phyloP scores from a whole-genome alignment of 2,797 vertebrate genomes.

The Trachurus trachurus region DNA sequence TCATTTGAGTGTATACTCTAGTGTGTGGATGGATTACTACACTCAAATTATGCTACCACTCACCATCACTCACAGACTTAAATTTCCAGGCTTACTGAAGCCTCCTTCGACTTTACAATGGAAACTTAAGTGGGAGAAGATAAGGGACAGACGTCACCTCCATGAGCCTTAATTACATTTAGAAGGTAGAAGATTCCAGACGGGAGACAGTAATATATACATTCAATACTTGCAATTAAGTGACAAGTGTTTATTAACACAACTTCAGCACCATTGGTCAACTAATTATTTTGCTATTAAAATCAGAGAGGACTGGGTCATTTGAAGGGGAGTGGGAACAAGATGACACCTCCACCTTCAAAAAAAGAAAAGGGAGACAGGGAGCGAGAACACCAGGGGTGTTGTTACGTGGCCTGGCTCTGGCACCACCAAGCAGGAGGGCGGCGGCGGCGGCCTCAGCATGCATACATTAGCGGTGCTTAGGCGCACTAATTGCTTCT shows the following conservation, averaged over 20 bases:
- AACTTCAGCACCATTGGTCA: slow-evolving; percentile 22
- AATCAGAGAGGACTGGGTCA: slow-evolving; percentile 62
- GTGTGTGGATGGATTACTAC: slow-evolving; percentile 59
- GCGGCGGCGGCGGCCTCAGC: slow-evolving; percentile 64
- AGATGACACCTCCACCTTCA: slow-evolving; percentile 56
- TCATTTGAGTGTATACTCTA: slow-evolving; percentile 51
- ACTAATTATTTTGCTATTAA: slow-evolving; percentile 54
- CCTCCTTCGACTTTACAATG: slow-evolving; percentile 51
- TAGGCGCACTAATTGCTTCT: slow-evolving; percentile 90
- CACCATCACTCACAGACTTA: slow-evolving; percentile 60
- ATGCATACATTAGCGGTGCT: slow-evolving; percentile 88
- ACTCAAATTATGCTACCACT: slow-evolving; percentile 66
- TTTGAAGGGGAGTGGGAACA: slow-evolving; percentile 50
- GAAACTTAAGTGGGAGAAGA: slow-evolving; percentile 69
- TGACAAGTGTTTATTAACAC: slow-evolving; percentile 25
- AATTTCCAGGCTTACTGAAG: slow-evolving; percentile 66
- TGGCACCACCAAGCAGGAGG: slow-evolving; percentile 67
- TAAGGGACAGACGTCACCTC: slow-evolving; percentile 57
- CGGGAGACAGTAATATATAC: neutral
- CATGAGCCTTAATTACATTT: slow-evolving; percentile 38
- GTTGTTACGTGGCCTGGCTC: slow-evolving; percentile 48
- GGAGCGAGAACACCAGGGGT: slow-evolving; percentile 36
- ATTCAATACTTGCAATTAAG: slow-evolving; percentile 19
- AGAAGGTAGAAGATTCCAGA: slow-evolving; percentile 41
- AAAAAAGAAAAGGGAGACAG: slow-evolving; percentile 36